phyloP scores from a whole-genome alignment of 1,140 invertebrate genomes.

The Panagrolaimus sp. region DNA sequence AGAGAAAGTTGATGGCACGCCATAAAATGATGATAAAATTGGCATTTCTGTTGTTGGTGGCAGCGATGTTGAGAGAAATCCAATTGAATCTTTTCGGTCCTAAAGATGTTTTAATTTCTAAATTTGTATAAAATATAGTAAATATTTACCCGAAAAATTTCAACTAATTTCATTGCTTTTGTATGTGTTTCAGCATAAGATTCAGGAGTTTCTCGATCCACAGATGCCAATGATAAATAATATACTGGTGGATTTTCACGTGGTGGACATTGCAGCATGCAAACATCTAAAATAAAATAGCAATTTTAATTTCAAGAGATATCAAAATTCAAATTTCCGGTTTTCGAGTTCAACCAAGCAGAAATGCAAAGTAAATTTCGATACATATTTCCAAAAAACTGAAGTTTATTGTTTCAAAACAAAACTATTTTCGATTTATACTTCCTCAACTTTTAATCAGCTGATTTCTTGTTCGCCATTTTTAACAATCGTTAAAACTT shows the following conservation, averaged over 20 bases:
- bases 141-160: slow-evolving; percentile 30
- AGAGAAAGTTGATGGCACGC: neutral
- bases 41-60: slow-evolving; percentile 21
- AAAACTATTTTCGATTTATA: too few species aligned
- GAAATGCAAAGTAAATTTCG: too few species aligned
- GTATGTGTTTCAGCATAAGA: slow-evolving; percentile 26
- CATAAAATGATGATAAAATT: slow-evolving; percentile 25
- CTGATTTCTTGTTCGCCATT: too few species aligned
- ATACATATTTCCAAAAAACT: too few species aligned
- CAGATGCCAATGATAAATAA: slow-evolving; percentile 29
- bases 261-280: slow-evolving; percentile 24
- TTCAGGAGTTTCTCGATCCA: slow-evolving; percentile 30
- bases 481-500: too few species aligned
- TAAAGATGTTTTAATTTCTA: neutral
- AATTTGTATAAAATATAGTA: neutral
- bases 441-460: too few species aligned
- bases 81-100: slow-evolving; percentile 14
- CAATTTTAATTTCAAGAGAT: too few species aligned
- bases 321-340: too few species aligned
- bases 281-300: too few species aligned
- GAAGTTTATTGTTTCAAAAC: too few species aligned
- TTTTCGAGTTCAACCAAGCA: too few species aligned
- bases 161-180: slow-evolving; percentile 30
- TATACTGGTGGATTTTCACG: slow-evolving; percentile 32
- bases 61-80: slow-evolving; percentile 16